These are phyloP conservation scores for Malurus alboscapulatus DNA, from an alignment of 2,113 vertebrate species.

Conservation along the genomic window DNA sequence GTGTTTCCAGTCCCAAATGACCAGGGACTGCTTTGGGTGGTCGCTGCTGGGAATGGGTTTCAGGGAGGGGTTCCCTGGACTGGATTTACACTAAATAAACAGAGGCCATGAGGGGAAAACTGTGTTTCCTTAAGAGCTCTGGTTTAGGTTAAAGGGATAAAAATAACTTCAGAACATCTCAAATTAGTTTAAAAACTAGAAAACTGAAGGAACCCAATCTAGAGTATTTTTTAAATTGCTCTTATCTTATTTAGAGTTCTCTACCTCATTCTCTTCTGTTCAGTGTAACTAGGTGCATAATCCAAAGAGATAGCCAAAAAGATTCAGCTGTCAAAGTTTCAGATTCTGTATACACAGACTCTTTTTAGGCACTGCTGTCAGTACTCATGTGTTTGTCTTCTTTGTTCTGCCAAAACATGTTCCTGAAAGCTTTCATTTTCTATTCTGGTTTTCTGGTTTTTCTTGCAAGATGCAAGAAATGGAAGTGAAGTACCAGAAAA, in stretches of 20 bases:
- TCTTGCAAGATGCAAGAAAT: not conserved
- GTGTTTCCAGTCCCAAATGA: not conserved
- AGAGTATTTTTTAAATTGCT: not conserved
- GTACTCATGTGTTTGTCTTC: not conserved
- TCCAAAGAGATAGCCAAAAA: not conserved
- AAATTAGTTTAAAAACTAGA: not conserved
- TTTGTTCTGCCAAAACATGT: not conserved
- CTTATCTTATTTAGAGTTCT: not conserved
- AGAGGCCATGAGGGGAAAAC: not conserved
- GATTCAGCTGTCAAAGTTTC: not conserved
- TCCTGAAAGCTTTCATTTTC: not conserved
- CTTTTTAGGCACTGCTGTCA: not conserved
- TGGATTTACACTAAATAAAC: not conserved
- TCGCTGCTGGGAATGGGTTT: not conserved
- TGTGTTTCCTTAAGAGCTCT: slow-evolving; percentile 6
- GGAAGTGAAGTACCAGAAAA: not conserved
- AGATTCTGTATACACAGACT: not conserved
- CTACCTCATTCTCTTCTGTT: not conserved
- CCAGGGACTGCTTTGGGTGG: not conserved
- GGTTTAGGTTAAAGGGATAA: slow-evolving; percentile 11
- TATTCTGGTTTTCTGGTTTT: not conserved
- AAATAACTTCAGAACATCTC: slow-evolving; percentile 13
- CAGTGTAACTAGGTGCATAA: not conserved
- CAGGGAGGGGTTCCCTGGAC: not conserved
- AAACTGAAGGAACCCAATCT: not conserved